Evolutionary conservation across 1,140 invertebrate species (phyloP).

Genomic region (Micrasema minimum): DNA sequence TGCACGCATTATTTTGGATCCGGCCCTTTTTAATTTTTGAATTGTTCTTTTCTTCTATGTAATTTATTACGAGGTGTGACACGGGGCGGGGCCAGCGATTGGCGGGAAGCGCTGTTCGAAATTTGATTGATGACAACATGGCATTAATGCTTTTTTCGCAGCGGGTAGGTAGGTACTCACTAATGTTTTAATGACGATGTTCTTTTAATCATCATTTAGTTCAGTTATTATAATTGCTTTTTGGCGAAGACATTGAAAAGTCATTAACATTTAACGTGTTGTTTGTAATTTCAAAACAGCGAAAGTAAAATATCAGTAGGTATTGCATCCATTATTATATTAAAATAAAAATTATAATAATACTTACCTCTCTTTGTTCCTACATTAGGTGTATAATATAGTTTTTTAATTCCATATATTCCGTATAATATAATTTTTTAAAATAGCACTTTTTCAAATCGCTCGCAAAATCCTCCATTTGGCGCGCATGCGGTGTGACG

Average conservation of each 20-base stretch:
- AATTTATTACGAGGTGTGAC: constrained; percentile 50
- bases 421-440: no score
- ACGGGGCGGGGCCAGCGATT: constrained; percentile 42
- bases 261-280: no score
- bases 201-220: constrained; percentile 18
- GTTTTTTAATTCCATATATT: no score
- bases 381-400: no score
- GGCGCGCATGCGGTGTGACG: no score
- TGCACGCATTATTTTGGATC: constrained; percentile 15
- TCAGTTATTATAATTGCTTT: constrained; percentile 3
- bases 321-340: no score
- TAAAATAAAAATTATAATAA: no score
- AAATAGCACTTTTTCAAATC: no score
- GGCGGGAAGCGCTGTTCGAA: constrained; percentile 42
- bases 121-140: constrained; percentile 50
- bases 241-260: neutral
- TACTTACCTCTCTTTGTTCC: no score
- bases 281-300: no score
- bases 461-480: no score
- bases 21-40: constrained; percentile 34
- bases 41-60: constrained; percentile 35
- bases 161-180: neutral
- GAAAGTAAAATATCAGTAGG: no score
- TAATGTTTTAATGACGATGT: neutral
- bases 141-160: constrained; percentile 28